These are phyloP conservation scores for Oryzias melastigma DNA, from an alignment of 2,113 vertebrate genomes.

Conservation along the genomic window DNA sequence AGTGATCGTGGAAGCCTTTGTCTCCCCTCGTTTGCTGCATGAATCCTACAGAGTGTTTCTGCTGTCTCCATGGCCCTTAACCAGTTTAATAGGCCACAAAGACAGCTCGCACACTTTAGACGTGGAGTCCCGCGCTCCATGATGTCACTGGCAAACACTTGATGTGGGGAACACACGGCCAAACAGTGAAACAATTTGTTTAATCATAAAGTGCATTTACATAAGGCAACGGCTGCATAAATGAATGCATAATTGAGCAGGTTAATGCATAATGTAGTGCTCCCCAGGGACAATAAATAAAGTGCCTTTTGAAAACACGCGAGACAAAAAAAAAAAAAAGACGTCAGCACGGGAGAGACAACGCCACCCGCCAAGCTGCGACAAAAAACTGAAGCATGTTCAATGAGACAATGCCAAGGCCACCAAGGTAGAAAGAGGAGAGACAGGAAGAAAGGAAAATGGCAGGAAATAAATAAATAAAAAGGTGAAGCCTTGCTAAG, in stretches of 20 bases:
- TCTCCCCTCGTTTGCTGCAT: constrained; percentile 21
- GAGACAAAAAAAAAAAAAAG: constrained; percentile 62
- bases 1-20: constrained; percentile 14
- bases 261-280: constrained; percentile 78
- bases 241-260: constrained; percentile 80
- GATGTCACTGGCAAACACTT: constrained; percentile 76
- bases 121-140: constrained; percentile 55
- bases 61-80: constrained; percentile 43
- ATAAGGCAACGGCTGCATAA: constrained; percentile 78
- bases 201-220: constrained; percentile 79
- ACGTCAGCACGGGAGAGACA: constrained; percentile 43
- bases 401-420: constrained; percentile 70
- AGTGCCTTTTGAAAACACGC: constrained; percentile 72
- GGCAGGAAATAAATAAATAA: constrained; percentile 71
- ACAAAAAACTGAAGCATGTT: constrained; percentile 68
- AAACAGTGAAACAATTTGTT: constrained; percentile 77
- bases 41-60: constrained; percentile 33
- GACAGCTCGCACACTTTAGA: constrained; percentile 34
- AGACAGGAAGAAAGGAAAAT: constrained; percentile 55
- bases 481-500: constrained; percentile 72
- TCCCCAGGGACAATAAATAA: constrained; percentile 73
- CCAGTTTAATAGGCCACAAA: constrained; percentile 55
- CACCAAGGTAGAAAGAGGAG: constrained; percentile 53
- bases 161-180: constrained; percentile 62
- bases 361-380: constrained; percentile 57